Evolutionary conservation across 2,797 vertebrate genomes (phyloP), one percentile per base, ranked within the genome.

Genomic region (Acanthopagrus latus): DNA sequence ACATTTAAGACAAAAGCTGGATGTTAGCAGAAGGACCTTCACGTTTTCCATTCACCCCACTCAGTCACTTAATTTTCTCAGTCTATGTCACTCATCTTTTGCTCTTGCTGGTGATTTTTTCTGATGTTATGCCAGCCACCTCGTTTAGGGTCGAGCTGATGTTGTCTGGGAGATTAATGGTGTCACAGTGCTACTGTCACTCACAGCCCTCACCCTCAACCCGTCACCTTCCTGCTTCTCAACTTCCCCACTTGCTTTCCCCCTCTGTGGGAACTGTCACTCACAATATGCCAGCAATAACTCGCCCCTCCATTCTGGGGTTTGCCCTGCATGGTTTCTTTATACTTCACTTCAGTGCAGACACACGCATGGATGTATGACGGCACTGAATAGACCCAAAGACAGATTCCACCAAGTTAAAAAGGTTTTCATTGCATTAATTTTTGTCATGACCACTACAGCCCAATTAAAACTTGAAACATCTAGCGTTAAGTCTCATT

Each of bases 281-380:
- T 88, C 85, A 87, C 77, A 90, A 89, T 86, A 85, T 77, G 72
- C 59, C 64, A 23, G 84, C 91, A 90, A 93, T 94, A 91, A 89
- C 74, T 83, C 33, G 44, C 63, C 57, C 74, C 57, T 77, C 55
- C 58, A 43, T 57, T 78, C 25, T 10, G 29, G 38, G 23, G 66
- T 70, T 82, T 80, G 74, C 64, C 64, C 72, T 51, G 44, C 41
- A 43, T 2, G n/a, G 67, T 69, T 86, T 64, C 74, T 68, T 64
- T 64, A 75, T 55, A 68, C 23, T 27, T 44, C 46, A 65, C 63
- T 64, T 79, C 46, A 60, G 66, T 16, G 62, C 29, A 69, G 82
- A 81, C 72, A 80, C 41, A 48, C 64, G 51, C 47, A 27, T 44
- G 33, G n/a, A 71, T 43, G 43, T 78, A 72, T 81, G 78, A 86